Base-by-base conservation (phyloP, 2,113 vertebrate genomes). In the Heterocephalus glaber region DNA sequence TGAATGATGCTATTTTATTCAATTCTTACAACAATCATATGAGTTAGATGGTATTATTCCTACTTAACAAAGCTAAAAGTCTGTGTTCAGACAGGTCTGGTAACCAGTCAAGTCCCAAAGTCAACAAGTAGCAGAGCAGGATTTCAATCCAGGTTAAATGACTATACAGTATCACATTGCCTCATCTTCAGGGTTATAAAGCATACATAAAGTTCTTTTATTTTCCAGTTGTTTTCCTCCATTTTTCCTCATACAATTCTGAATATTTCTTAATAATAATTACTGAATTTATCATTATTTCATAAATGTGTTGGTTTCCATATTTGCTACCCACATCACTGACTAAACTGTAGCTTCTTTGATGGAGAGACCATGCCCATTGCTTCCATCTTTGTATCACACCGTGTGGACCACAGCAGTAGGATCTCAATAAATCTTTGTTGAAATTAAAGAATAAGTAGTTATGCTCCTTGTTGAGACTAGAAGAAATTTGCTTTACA, bases 361-460 rank as follows among this genome's bases (percentile, higher is more conserved):
- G 22, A 77, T 63, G 10, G 24, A 83, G 20, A 72, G 33, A 66
- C 16, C 52, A 76, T 35, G 44, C 41, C 8, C 76, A 74, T 74
- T 41, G 63, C 74, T 72, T 79, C 33, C 38, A 61, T 30, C 16
- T 86, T 76, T 76, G 19, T 56, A 84, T 80, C 38, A 44, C 30
- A 93, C 22, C 7, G 85, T 33, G 24, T 83, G 13, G 19, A 68
- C 72, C 17, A 68, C 68, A 94, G 54, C 19, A 92, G 19, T 2
- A 87, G 79, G 13, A 63, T 91, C 49, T 88, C 74, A 77, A n/a
- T 8, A 93, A 81, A 81, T 65, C 44, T 2, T 80, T 81, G 11
- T 33, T 63, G 44, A 89, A 95, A 92, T 84, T 84, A 68, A 79
- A 94, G 33, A 89, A 24, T 76, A 81, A 81, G 14, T 30, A 83